Percentiles rank a stretch among this genome's conserved stretches.
These are phyloP conservation scores for Tupiocoris notatus DNA, from an alignment of 2,888 invertebrate genomes.

Conservation along the genomic window DNA sequence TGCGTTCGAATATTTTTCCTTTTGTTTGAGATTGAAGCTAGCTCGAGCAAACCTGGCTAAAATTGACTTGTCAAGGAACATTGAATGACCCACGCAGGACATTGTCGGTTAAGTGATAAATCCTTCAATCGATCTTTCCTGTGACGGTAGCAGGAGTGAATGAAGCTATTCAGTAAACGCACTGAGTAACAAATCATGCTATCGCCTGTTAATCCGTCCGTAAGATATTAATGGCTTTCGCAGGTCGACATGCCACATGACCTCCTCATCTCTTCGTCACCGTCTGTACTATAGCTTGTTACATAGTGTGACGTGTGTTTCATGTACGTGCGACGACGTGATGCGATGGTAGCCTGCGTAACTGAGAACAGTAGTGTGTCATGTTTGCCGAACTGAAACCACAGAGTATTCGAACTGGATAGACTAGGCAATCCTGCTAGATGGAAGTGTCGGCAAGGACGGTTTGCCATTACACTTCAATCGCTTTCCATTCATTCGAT, in stretches of 20 bases:
- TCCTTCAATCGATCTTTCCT: constrained; percentile 7
- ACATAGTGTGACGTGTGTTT: not conserved
- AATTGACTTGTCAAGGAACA: not conserved
- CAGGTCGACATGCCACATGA: constrained; percentile 15
- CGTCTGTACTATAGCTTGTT: too few species aligned
- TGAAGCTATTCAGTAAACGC: constrained; percentile 24
- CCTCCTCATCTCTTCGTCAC: not conserved
- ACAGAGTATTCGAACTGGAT: not conserved
- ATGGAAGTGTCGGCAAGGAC: not conserved
- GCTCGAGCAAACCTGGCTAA: too few species aligned
- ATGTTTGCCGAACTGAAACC: not conserved
- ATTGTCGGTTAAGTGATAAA: not conserved
- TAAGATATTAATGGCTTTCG: constrained; percentile 35
- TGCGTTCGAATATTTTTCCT: too few species aligned
- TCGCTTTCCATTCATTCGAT: too few species aligned
- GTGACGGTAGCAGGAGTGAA: not conserved
- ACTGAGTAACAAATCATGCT: constrained; percentile 34
- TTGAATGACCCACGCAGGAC: not conserved
- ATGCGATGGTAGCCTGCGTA: not conserved
- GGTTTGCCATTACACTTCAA: not conserved
- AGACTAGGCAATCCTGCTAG: constrained; percentile 7
- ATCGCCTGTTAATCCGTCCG: constrained; percentile 36
- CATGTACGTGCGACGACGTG: too few species aligned
- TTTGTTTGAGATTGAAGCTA: too few species aligned
- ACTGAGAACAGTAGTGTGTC: too few species aligned